Base-by-base conservation (phyloP, 2,797 vertebrate genomes). In the Hypotaenidia okinawae region DNA sequence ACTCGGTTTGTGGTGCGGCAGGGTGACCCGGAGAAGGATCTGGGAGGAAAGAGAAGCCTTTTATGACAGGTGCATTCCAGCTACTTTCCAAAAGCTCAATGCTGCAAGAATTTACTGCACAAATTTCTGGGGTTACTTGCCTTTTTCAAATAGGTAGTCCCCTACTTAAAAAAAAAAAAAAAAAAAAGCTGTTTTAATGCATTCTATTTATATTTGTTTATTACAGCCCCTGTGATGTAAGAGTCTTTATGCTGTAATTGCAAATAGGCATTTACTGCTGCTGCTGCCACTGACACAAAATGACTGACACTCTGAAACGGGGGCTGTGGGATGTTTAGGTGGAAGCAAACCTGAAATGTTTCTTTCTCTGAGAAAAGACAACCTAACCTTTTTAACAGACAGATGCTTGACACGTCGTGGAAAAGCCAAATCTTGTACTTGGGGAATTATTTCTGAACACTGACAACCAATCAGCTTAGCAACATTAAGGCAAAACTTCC, bases 391-490 rank as follows among this genome's bases (percentile, higher is more conserved):
- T 94, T 91, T 96, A 90, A 85, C 24, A 94, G 80, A 32, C 35
- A 85, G 78, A 41, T 63, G 61, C 85, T 84, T 92, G 83, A 93
- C 83, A 91, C 68, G 33, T 91, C 24, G 35, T 32, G 57, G 84
- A 96, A 93, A 94, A 84, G 19, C 12, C 27, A 72, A 43, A 61
- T 73, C 76, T 91, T 90, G 13, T 67, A 84, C 58, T 69, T 69
- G 33, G 49, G 33, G 73, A 94, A 88, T 92, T 82, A 78, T 83
- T 91, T 94, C 41, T 89, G 78, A 94, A 70, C 39, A 55, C 83
- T 95, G 91, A 89, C 76, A 94, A 75, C 78, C 87, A 84, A 87
- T 90, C 94, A 95, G 67, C 85, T 97, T 87, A 87, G 83, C 25
- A 9, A 59, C 52, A 47, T 88, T 96, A 95, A 94, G 92, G 69